Evolutionary conservation across 2,888 invertebrate species (phyloP), one percentile per base, ranked within the genome.

Genomic region (Melanophora roralis): DNA sequence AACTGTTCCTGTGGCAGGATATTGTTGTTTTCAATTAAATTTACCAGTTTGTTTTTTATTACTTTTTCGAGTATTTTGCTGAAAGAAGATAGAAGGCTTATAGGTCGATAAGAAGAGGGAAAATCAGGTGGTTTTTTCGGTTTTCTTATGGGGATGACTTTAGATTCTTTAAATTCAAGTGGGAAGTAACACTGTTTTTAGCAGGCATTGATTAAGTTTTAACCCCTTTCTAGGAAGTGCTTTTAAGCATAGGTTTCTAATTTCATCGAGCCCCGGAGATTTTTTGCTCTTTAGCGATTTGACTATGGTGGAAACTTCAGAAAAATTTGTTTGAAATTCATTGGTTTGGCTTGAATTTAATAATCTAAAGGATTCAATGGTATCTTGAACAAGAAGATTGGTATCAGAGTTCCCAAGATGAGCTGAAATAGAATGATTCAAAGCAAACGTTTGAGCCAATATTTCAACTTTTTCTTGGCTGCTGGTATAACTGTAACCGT

Each of bases 11-110:
- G 12, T n/a, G 49, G 49, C 3, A 27, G 23, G 7, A 27, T 12
- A 1, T 23, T 7, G 3, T 49, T 49, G 9, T 1, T 1, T 49
- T 49, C 49, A 0, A 27, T 23, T n/a, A 23, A 49, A n/a, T 23
- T 38, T 11, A 38, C 38, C 11, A 38, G 11, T 8, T 38, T 38
- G 7, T 38, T 11, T 38, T 38, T 8, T 38, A 38, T 38, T 8
- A 38, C 11, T 38, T 38, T 27, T 47, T 64, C 64, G 0, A 49
- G 21, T n/a, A 36, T 36, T 49, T 64, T 49, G 36, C 49, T 64
- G 7, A 64, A n/a, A 4, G 21, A 11, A 1, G 49, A 36, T 9
- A 64, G 23, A 21, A 64, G 27, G 14, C 64, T 64, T 12, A 64
- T 49, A 12, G 32, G 36, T 4, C 36, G n/a, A 9, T 49, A 49